These are phyloP conservation scores for Steatornis caripensis DNA, from an alignment of 2,113 vertebrate genomes.

Conservation along the genomic window DNA sequence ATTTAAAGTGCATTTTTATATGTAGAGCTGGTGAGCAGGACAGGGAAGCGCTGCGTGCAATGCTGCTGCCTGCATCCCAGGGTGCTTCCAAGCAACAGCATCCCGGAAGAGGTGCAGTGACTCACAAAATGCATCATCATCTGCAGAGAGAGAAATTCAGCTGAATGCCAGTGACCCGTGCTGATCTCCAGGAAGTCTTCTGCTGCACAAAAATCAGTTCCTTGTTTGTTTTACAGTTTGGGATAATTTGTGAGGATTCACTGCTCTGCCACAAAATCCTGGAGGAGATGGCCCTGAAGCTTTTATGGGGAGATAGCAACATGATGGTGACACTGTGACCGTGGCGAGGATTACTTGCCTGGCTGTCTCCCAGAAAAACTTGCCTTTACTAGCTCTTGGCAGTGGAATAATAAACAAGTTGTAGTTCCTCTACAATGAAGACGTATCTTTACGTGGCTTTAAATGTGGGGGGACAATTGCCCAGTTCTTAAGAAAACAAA, in stretches of 20 bases:
- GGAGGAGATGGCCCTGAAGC: not conserved
- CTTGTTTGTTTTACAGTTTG: not conserved
- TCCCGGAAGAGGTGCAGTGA: not conserved
- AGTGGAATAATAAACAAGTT: not conserved
- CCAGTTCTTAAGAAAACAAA: not conserved
- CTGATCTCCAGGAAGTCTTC: not conserved
- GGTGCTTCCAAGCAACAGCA: not conserved
- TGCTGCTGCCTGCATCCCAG: not conserved
- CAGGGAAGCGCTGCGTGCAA: accelerated
- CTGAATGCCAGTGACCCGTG: not conserved
- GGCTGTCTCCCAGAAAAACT: not conserved
- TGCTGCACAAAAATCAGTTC: not conserved
- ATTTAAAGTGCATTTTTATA: not conserved
- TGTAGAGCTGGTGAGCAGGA: not conserved
- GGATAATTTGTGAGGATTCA: not conserved
- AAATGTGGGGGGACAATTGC: not conserved
- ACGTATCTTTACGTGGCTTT: not conserved
- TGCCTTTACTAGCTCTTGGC: not conserved
- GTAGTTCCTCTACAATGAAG: not conserved
- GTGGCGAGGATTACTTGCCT: not conserved
- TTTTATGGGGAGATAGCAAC: not conserved
- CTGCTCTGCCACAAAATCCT: not conserved
- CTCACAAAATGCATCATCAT: not conserved
- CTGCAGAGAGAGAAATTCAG: not conserved
- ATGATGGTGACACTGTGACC: not conserved